Conservation (phyloP, 35 echinoderm and acorn worm genomes). For the Anneissia japonica region DNA sequence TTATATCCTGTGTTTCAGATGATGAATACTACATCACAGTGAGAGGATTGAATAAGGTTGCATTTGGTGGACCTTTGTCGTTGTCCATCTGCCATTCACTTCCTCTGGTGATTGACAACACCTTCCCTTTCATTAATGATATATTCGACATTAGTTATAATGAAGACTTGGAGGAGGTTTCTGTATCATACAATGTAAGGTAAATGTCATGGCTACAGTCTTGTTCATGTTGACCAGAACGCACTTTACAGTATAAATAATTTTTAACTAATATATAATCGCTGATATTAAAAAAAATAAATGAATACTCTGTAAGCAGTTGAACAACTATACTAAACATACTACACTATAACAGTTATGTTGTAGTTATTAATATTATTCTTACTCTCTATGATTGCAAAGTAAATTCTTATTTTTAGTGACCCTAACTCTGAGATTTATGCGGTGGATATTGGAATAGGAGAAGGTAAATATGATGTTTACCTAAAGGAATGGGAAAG, state of each 20-base stretch:
- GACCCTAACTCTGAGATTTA: not conserved
- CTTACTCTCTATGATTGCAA: too few species aligned
- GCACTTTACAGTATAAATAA: not conserved
- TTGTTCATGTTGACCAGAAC: not conserved
- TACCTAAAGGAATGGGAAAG: not conserved
- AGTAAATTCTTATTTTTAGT: not conserved
- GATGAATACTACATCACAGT: slow-evolving; percentile 30
- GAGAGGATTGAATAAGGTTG: slow-evolving; percentile 38
- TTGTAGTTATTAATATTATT: too few species aligned
- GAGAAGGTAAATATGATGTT: not conserved
- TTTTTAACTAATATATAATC: not conserved
- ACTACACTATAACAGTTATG: too few species aligned
- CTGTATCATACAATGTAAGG: slow-evolving; percentile 1
- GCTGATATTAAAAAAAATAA: not conserved
- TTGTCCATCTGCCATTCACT: slow-evolving; percentile 30
- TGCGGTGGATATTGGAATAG: not conserved
- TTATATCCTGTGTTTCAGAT: slow-evolving; percentile 3
- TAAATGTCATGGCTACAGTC: not conserved
- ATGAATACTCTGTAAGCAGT: not conserved
- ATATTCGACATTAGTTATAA: slow-evolving; percentile 17
- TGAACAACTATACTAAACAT: not conserved
- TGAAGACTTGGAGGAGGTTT: not conserved
- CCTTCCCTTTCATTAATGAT: slow-evolving; percentile 21
- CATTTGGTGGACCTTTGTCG: slow-evolving; percentile 39
- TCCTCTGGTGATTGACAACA: slow-evolving; percentile 32